Evolutionary conservation across 2,888 invertebrate genomes (phyloP).

Genomic region (Sphaeridia pumilis): DNA sequence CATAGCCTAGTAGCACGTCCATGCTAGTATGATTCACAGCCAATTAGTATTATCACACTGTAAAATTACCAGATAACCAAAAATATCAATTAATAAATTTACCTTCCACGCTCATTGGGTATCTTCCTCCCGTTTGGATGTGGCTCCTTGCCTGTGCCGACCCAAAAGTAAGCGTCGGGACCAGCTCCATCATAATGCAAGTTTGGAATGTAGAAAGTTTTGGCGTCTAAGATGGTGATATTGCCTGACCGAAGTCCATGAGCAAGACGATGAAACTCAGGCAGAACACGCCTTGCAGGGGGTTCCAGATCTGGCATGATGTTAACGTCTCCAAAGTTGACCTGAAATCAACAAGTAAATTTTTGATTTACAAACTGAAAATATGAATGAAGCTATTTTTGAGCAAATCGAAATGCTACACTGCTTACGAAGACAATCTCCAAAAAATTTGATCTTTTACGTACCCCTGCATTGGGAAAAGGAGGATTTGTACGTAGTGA

Average conservation of each 20-base stretch:
- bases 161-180: slow-evolving; percentile 88
- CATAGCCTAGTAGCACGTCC: slow-evolving; percentile 68
- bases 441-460: neutral
- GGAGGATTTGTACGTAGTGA: neutral
- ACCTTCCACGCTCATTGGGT: slow-evolving; percentile 76
- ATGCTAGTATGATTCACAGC: no score
- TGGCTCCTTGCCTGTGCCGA: slow-evolving; percentile 76
- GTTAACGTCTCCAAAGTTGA: slow-evolving; percentile 76
- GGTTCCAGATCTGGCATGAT: slow-evolving; percentile 64
- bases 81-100: slow-evolving; percentile 15
- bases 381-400: neutral
- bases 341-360: slow-evolving; percentile 47
- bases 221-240: slow-evolving; percentile 79
- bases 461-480: neutral
- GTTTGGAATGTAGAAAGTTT: slow-evolving; percentile 84
- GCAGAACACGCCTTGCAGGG: slow-evolving; percentile 66
- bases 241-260: slow-evolving; percentile 83
- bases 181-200: slow-evolving; percentile 84
- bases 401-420: neutral
- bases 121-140: slow-evolving; percentile 72
- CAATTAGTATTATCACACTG: neutral
- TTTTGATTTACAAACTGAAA: no score
- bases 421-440: neutral
- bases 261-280: slow-evolving; percentile 73
- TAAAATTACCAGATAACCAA: neutral